Evolutionary conservation across 1,140 invertebrate genomes (phyloP), one percentile per base, ranked within the genome.

Genomic region (Carposina sasakii): DNA sequence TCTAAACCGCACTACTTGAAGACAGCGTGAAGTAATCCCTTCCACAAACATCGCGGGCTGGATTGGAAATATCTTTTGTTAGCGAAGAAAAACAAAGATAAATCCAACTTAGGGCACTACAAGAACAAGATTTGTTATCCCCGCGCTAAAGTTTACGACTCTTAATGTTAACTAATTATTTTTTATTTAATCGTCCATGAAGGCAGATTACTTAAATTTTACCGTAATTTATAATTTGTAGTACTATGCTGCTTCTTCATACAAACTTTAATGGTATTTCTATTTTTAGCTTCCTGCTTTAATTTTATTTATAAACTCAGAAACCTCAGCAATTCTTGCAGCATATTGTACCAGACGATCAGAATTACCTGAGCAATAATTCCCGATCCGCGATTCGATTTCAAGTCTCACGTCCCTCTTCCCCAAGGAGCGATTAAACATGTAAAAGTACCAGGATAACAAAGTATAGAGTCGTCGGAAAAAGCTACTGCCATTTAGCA

Each of bases 381-480:
- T 6, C 15, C 33, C 10, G 15, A 21, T 63, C 54, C 52, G 50
- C 37, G 36, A 40, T 21, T 46, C 40, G 48, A 49, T 42, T 54
- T 46, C 42, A n/a, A n/a, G n/a, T n/a, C n/a, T 45, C 49, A 47
- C 43, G 36, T 50, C 59, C 64, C 54, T 23, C 46, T 33, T 68
- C 82, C 66, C 69, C 9, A 9, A 59, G 74, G 82, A 66, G 48
- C 75, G 75, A 83, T 85, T 85, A 83, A 82, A 77, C 73, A 81
- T 81, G 75, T 78, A 77, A 74, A 74, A 71, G 74, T 84, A 81
- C 67, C 67, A 76, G 77, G 71, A 73, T 76, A 76, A 76, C 73
- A 79, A 76, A 76, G 69, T 76, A 60, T 52, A 60, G 63, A 64
- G 63, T 69, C 69, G 64, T 61, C 51, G 54, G 67, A 67, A 57